Evolutionary conservation across 1,140 invertebrate species (phyloP), one percentile per base, ranked within the genome.

Genomic region (Sipha flava): DNA sequence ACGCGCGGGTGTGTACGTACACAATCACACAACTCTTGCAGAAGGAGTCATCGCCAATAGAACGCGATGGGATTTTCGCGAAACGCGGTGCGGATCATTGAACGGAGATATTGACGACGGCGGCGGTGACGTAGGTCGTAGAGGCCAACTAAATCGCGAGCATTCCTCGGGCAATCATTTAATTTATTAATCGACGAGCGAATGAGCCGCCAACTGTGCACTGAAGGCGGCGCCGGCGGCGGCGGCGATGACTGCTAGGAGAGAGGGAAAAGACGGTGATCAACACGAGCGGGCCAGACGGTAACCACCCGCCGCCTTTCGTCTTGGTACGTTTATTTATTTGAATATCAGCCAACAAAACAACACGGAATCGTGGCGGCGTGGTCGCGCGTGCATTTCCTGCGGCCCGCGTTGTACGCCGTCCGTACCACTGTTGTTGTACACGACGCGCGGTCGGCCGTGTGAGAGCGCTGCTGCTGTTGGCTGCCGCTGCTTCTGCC

Each of bases 381-480:
- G 73, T 40, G 40, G 66, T 29, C n/a, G 23, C 66, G 66, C 21
- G 40, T 70, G 66, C 66, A 70, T 70, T 70, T 70, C 66, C 66
- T 70, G 66, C 43, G 66, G 54, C 54, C 54, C 37, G 37, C 37
- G 10, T 10, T 40, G 72, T 40, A 12, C 70, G 40, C 49, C 34
- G 49, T 18, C 54, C 54, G 54, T 40, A 29, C 18, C 31, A 21
- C 23, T 31, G 43, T 43, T 29, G 54, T 31, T 59, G 66, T 70
- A 70, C 43, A 47, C 66, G 23, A 70, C 66, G 66, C 66, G 21
- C 73, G 21, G 73, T 77, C 73, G 73, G 49, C 73, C 73, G 73
- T 77, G 73, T 77, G 73, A 77, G 73, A 77, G 73, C 73, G 73
- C 73, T 77, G 73, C 47, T 54, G 49, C 47, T 73, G 5, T 26